Percentiles rank a stretch among this genome's conserved stretches.
Evolutionary conservation across 1,140 invertebrate species (phyloP).

Genomic region (Bombus pyrosoma): DNA sequence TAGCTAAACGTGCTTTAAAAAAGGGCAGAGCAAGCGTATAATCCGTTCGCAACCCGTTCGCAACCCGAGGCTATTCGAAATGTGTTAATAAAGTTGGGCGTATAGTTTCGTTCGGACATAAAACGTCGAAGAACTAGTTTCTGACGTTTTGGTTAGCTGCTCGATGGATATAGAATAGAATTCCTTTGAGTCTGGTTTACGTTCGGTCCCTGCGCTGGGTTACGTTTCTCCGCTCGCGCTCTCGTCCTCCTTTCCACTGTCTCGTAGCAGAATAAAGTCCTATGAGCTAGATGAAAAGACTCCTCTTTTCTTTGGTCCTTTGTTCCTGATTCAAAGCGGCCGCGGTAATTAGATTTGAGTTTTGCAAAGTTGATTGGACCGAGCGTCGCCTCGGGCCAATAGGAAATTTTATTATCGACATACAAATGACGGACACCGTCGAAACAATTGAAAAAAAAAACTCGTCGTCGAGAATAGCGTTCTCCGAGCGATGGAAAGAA

Average conservation of each 20-base stretch:
- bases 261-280: conserved; percentile 14
- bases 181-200: conserved; percentile 26
- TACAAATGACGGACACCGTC: conserved; percentile 53
- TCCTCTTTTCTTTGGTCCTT: conserved; percentile 42
- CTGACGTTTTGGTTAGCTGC: conserved; percentile 7
- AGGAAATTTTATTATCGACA: conserved; percentile 64
- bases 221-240: conserved; percentile 7
- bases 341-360: conserved; percentile 69
- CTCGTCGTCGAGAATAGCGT: conserved; percentile 22
- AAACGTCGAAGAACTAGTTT: not conserved
- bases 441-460: conserved; percentile 58
- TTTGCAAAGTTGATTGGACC: conserved; percentile 68
- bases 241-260: conserved; percentile 20
- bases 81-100: not conserved
- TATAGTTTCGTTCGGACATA: not conserved
- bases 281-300: conserved; percentile 41
- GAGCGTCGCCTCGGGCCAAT: conserved; percentile 49
- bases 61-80: too few relatives aligned
- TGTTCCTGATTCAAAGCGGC: conserved; percentile 61
- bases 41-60: too few relatives aligned
- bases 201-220: too few relatives aligned
- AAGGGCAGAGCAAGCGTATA: too few relatives aligned
- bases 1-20: too few relatives aligned
- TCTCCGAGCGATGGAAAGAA: conserved; percentile 14
- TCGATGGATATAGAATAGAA: conserved; percentile 16